Percentiles rank a stretch among this genome's conserved stretches.
These are phyloP conservation scores for Peromyscus polionotus DNA, from an alignment of 2,113 vertebrate species.

Conservation along the genomic window DNA sequence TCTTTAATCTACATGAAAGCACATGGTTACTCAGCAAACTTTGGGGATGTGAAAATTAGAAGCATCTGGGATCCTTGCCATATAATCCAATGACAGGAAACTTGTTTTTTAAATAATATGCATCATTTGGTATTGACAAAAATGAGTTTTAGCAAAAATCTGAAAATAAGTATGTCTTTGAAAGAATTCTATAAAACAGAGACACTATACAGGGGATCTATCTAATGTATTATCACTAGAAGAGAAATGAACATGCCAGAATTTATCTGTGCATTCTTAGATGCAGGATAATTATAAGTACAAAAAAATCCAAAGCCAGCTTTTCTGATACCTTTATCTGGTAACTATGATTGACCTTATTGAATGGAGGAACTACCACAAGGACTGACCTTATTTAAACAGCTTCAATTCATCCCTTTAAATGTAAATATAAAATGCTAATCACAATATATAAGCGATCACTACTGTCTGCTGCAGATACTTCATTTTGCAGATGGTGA, in stretches of 20 bases:
- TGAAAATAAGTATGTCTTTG: neutral
- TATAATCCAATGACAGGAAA: conserved; percentile 26
- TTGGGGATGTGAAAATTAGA: neutral
- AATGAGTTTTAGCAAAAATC: conserved; percentile 37
- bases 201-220: neutral
- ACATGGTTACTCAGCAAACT: conserved; percentile 48
- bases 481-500: conserved; percentile 89
- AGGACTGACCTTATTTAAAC: conserved; percentile 64
- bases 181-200: conserved; percentile 23
- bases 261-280: conserved; percentile 19
- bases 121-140: neutral
- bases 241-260: neutral
- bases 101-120: conserved; percentile 17
- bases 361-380: neutral
- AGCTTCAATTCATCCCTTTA: conserved; percentile 35
- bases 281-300: conserved; percentile 22
- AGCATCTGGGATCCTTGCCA: neutral
- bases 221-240: neutral
- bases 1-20: conserved; percentile 8
- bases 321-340: conserved; percentile 43
- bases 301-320: conserved; percentile 40
- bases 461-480: conserved; percentile 79
- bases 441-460: conserved; percentile 80
- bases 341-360: conserved; percentile 29
- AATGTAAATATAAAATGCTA: conserved; percentile 72